A percentile compares a stretch with the other conserved stretches of the same genome.
phyloP scores from a whole-genome alignment of 2,113 vertebrate species.

The Nestor notabilis region DNA sequence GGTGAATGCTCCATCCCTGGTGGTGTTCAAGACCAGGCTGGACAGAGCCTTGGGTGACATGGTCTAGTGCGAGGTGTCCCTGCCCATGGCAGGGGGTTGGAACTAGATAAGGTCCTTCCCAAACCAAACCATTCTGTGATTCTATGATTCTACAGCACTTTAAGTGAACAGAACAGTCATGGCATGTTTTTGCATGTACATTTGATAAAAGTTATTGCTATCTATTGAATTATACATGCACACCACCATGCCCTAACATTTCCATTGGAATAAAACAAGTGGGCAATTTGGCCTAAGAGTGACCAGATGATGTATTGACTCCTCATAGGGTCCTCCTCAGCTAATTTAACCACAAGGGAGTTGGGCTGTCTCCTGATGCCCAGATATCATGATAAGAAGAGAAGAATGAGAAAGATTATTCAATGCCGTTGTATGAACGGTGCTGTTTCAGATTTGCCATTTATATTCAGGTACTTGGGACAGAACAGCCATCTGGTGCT shows the following conservation, averaged over 20 bases:
- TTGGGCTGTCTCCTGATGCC: not conserved
- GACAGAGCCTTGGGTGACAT: not conserved
- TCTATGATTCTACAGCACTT: not conserved
- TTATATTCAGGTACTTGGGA: not conserved
- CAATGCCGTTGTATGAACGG: fast-evolving
- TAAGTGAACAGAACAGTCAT: not conserved
- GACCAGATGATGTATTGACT: not conserved
- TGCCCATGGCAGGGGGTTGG: not conserved
- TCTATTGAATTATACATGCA: fast-evolving
- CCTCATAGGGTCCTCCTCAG: not conserved
- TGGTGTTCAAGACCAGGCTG: not conserved
- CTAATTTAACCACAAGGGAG: not conserved
- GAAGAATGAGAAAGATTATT: not conserved
- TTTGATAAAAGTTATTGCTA: not conserved
- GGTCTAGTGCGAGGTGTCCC: not conserved
- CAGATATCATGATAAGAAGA: not conserved
- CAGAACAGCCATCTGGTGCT: not conserved
- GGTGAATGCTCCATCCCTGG: not conserved
- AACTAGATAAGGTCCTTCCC: not conserved
- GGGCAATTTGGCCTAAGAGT: not conserved
- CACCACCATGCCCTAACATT: not conserved
- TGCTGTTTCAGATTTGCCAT: not conserved
- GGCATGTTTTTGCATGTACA: fast-evolving
- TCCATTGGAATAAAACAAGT: not conserved
- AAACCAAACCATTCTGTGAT: not conserved